phyloP scores from a whole-genome alignment of 23 tunicate genomes.

The Ascidia mentula region DNA sequence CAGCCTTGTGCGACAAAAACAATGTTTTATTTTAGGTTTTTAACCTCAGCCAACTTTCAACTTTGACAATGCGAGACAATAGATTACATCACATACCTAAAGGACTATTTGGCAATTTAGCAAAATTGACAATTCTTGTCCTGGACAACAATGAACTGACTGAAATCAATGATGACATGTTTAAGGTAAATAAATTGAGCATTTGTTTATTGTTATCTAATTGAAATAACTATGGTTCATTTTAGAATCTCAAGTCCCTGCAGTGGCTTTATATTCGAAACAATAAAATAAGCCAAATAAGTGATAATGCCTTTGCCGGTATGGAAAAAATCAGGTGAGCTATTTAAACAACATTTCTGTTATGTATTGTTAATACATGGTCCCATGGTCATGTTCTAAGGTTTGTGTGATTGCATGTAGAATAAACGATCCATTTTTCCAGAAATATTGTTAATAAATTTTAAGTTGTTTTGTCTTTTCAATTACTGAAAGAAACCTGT shows the following conservation, averaged over 20 bases:
- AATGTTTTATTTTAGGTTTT: constrained; percentile 43
- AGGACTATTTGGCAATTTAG: constrained; percentile 30
- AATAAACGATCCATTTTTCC: no score
- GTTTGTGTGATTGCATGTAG: no score
- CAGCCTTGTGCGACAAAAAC: neutral
- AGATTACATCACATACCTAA: constrained; percentile 25
- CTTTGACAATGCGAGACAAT: constrained; percentile 74
- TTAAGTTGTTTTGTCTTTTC: no score
- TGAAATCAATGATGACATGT: constrained; percentile 27
- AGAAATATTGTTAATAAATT: no score
- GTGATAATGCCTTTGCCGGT: constrained; percentile 26
- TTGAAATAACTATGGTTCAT: neutral
- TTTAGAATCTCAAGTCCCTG: constrained; percentile 48
- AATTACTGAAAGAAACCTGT: no score
- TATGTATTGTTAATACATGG: no score
- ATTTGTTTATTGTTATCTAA: neutral
- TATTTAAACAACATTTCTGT: no score
- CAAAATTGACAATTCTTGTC: constrained; percentile 71
- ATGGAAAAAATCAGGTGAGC: constrained; percentile 35
- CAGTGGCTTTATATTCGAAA: constrained; percentile 80
- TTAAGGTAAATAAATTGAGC: constrained; percentile 20
- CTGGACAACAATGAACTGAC: constrained; percentile 77
- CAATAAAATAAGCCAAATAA: constrained; percentile 35
- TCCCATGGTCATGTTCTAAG: no score
- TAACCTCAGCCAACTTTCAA: constrained; percentile 15